Evolutionary conservation across 2,888 invertebrate species (phyloP).

Genomic region (Dryocosmus kuriphilus): DNA sequence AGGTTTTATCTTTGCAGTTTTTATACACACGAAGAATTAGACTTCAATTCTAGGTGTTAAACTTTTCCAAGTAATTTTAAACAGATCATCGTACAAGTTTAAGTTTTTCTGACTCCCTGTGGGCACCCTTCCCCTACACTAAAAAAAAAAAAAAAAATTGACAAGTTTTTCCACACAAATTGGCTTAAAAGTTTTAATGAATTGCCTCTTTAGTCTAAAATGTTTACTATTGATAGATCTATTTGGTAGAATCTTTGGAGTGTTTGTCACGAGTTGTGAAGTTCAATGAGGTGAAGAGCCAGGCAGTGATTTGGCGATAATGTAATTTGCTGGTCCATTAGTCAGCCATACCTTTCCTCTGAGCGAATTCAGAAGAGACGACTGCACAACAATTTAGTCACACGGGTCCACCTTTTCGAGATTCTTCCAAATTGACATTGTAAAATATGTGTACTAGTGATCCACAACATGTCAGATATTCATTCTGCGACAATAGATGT

Average conservation of each 20-base stretch:
- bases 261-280: slow-evolving; percentile 25
- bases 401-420: slow-evolving; percentile 33
- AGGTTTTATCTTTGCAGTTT: too few species aligned
- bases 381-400: slow-evolving; percentile 11
- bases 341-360: slow-evolving; percentile 52
- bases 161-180: neutral
- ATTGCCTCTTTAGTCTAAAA: neutral
- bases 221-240: neutral
- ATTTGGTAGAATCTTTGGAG: neutral
- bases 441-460: slow-evolving; percentile 19
- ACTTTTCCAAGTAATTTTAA: too few species aligned
- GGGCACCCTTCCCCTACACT: too few species aligned
- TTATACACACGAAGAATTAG: too few species aligned
- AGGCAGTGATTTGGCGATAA: slow-evolving; percentile 56
- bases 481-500: slow-evolving; percentile 8
- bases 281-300: slow-evolving; percentile 52
- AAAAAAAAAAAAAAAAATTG: too few species aligned
- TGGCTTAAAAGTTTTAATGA: neutral
- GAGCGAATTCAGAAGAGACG: slow-evolving; percentile 42
- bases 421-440: slow-evolving; percentile 27
- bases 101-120: too few species aligned
- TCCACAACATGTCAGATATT: neutral
- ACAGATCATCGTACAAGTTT: too few species aligned
- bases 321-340: slow-evolving; percentile 60
- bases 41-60: too few species aligned